Base-by-base conservation (phyloP, 2,113 vertebrate species). In the Rhea pennata region DNA sequence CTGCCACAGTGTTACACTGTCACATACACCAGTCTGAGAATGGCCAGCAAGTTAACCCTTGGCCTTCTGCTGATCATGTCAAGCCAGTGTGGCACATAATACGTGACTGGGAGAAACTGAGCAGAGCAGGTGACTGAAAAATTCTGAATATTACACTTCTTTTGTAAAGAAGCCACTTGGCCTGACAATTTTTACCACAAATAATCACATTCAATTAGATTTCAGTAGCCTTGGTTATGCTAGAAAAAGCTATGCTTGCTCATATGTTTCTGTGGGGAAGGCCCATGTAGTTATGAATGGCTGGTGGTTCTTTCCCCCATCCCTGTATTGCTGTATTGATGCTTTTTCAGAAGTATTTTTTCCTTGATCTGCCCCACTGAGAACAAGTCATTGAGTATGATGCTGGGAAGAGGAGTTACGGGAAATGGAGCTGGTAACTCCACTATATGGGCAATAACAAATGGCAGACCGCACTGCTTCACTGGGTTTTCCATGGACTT, bases 251-350 rank as follows among this genome's bases (percentile, higher is more conserved):
- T 87, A 58, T 8, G 3, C 16, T 24, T 76, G 21, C 22, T 31
- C 44, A 31, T 42, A 19, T 2, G 2, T 67, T 89, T 84, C 46
- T 64, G 24, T 59, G 20, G 24, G 53, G 33, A 26, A 50, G 13
- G 13, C 8, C 15, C 17, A 62, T 71, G 17, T 16, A 64, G 31
- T 72, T 11, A 7, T 33, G 12, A 48, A 42, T n/a, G 29, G 19
- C 0, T 29, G 23, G 27, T 19, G 67, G 15, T n/a, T 42, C n/a
- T 61, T 90, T 40, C 17, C 33, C 12, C 7, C 6, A 3, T 72
- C 12, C n/a, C 8, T 36, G 3, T 0, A 0, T 42, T 40, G 7
- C 33, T 20, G 12, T 75, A 10, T 36, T 75, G 44, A 65, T 2
- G 13, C 15, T 44, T 71, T 76, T 71, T 64, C 12, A 29, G 15